Evolutionary conservation across 2,888 invertebrate species (phyloP), one percentile per base, ranked within the genome.

Genomic region (Tolmerus cingulatus): DNA sequence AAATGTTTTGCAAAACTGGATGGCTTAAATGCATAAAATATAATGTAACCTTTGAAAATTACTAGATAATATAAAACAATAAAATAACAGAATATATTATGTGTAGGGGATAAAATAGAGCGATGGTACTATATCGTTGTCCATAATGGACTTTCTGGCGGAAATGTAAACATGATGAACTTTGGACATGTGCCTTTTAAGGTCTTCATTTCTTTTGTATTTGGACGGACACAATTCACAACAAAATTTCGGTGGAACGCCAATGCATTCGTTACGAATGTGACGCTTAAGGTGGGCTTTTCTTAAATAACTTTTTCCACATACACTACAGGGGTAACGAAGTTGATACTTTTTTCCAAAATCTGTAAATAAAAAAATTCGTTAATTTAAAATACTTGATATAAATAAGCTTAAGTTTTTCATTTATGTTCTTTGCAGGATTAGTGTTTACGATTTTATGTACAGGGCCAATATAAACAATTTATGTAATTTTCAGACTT

Each of bases 261-360:
- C 90, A 87, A 91, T 90, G 87, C 91, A 91, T 88, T 91, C 91
- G 87, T 90, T 90, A 7, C 89, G 90, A 9, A 90, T 89, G 87
- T 91, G 91, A 8, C 91, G 90, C 86, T 90, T 90, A 5, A 91
- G 89, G 87, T 91, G 91, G 5, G 90, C 90, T 87, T 91, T 91
- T 30, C 91, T 90, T 82, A 90, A 88, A 88, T 91, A 91, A 88
- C 90, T 91, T 87, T 90, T 90, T 19, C 91, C 91, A 81, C 91
- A 91, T 23, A 90, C 89, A n/a, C 51, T 66, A 85, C 91, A 91
- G 1, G 90, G 90, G 89, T 89, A 90, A 19, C 90, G 90, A 66
- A 89, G 88, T 88, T 90, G 90, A 55, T 90, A 88, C 46, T 88
- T 82, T 27, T 79, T 86, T 27, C 23, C 14, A 1, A 78, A 88